phyloP scores from a whole-genome alignment of 2,797 vertebrate genomes.

The Danio jaintianensis region DNA sequence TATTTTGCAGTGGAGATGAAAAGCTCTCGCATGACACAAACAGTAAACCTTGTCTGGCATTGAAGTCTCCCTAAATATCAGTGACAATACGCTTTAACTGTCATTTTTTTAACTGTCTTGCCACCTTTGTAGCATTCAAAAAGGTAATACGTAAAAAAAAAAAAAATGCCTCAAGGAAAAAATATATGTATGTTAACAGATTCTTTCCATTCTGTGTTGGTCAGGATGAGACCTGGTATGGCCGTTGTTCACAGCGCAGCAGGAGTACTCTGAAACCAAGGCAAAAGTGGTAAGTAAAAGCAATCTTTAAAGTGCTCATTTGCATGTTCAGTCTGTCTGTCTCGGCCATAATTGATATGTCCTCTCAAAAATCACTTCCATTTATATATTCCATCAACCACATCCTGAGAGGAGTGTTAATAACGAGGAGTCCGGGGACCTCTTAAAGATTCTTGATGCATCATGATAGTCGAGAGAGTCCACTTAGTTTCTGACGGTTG shows the following conservation, averaged over 20 bases:
- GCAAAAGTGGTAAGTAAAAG: constrained; percentile 77
- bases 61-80: not conserved
- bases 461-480: constrained; percentile 26
- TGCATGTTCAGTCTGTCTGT: constrained; percentile 64
- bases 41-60: constrained; percentile 7
- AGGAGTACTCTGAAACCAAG: constrained; percentile 70
- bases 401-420: constrained; percentile 48
- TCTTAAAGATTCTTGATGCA: constrained; percentile 42
- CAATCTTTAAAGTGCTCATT: constrained; percentile 62
- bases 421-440: constrained; percentile 27
- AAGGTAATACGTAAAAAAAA: not conserved
- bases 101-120: not conserved
- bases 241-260: constrained; percentile 69
- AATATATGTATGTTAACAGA: constrained; percentile 14
- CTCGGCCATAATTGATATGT: constrained; percentile 51
- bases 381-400: constrained; percentile 54
- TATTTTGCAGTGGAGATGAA: constrained; percentile 36
- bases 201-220: constrained; percentile 60
- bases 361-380: constrained; percentile 49
- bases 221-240: constrained; percentile 81
- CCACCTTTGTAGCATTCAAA: not conserved
- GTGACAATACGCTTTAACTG: not conserved
- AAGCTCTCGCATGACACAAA: constrained; percentile 5
- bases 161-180: not conserved
- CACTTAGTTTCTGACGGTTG: constrained; percentile 19